Evolutionary conservation across 2,797 vertebrate genomes (phyloP).

Genomic region (Arctocebus calabarensis): DNA sequence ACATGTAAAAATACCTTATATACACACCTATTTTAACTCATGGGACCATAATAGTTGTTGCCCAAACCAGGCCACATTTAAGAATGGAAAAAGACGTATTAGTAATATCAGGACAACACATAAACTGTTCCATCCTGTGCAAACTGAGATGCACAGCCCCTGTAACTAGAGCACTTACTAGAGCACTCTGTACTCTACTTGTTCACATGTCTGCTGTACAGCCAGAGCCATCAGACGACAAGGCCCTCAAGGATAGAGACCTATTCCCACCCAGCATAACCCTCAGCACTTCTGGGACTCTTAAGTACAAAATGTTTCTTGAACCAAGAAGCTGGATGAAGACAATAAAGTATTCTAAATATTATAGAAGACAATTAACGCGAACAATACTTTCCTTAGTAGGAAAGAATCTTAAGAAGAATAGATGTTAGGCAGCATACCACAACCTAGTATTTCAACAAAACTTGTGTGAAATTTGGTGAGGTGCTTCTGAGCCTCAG

Average conservation of each 20-base stretch:
- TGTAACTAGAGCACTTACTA: not conserved
- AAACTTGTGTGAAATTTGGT: not conserved
- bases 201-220: not conserved
- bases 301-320: conserved; percentile 45
- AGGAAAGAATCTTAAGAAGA: not conserved
- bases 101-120: not conserved
- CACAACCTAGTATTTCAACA: not conserved
- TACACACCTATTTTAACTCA: not conserved
- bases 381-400: not conserved
- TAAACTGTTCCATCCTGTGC: not conserved
- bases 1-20: not conserved
- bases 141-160: not conserved
- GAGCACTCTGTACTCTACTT: not conserved
- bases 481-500: not conserved
- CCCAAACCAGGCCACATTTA: not conserved
- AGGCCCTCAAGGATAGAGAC: not conserved
- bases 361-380: not conserved
- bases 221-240: not conserved
- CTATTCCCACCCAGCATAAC: not conserved
- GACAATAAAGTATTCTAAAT: conserved; percentile 15
- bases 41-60: not conserved
- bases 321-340: conserved; percentile 42
- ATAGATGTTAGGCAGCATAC: not conserved
- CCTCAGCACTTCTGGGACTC: not conserved
- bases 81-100: not conserved